These are phyloP conservation scores for Danio aesculapii DNA, from an alignment of 2,797 vertebrate genomes.

Conservation along the genomic window DNA sequence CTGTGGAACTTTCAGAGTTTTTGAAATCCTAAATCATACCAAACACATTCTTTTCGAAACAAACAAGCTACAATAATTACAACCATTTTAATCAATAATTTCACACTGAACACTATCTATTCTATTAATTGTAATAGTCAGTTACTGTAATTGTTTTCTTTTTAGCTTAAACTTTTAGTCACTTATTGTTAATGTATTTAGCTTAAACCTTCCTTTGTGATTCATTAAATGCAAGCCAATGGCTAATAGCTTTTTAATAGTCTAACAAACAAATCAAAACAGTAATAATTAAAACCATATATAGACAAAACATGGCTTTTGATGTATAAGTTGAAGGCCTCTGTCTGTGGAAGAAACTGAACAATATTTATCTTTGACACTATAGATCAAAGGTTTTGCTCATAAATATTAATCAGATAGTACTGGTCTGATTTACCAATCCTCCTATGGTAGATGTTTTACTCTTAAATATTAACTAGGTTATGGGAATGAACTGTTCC, in stretches of 20 bases:
- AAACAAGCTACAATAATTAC: background rate
- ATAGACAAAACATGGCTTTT: background rate
- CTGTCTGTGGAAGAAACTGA: background rate
- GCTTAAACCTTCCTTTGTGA: too few species aligned
- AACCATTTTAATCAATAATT: background rate
- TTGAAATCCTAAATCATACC: background rate
- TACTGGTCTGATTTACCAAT: background rate
- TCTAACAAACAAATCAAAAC: too few species aligned
- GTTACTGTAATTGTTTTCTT: too few species aligned
- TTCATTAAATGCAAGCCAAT: too few species aligned
- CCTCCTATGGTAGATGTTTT: background rate
- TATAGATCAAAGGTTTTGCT: background rate
- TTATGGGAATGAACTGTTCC: background rate
- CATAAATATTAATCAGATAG: conserved; percentile 13
- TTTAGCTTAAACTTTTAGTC: background rate
- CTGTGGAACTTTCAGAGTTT: conserved; percentile 6
- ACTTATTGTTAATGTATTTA: background rate
- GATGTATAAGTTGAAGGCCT: background rate
- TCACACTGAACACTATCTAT: background rate
- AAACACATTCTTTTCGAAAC: background rate
- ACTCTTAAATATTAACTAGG: background rate
- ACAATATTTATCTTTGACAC: background rate
- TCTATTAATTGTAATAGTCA: background rate
- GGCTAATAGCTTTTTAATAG: too few species aligned
- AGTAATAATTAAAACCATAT: too few species aligned